Evolutionary conservation across 1,140 invertebrate genomes (phyloP), one percentile per base, ranked within the genome.

Genomic region (Magallana angulata): DNA sequence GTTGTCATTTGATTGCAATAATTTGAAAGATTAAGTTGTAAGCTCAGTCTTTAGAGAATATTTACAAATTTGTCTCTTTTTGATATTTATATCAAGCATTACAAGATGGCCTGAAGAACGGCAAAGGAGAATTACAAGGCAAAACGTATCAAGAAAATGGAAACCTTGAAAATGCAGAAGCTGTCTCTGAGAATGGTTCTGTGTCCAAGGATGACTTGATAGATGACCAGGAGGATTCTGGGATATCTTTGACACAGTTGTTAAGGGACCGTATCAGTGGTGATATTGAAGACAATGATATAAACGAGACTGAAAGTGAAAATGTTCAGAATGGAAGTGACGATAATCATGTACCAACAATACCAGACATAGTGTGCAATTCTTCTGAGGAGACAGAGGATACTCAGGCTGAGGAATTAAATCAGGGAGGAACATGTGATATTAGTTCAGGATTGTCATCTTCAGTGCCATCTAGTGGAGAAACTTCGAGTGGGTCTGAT

Each of bases 151-250:
- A 76, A 36, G 18, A 76, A 12, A 76, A 24, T 76, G 68, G 24
- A 76, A 9, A 11, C 14, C 24, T 76, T 24, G 68, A 76, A 76
- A 76, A 76, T 58, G 48, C 76, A 24, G 85, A 86, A 80, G 16
- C 64, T 7, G 57, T 57, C 16, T 57, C 57, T 57, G n/a, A 57
- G 57, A 82, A 82, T 16, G 81, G 57, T 7, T 57, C 58, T 5
- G 48, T 24, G 11, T 48, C 36, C 36, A 85, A 68, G 14, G 30
- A 64, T 71, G 84, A 85, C 16, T 82, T 36, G 8, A 14, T 59
- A 16, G 85, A 89, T n/a, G 88, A 89, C 30, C 88, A 89, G 59
- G 85, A 87, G 60, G 88, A 89, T 89, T 89, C 88, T 85, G 88
- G 88, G 76, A 89, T 89, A 85, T 89, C 88, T 7, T 48, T 87